phyloP scores from a whole-genome alignment of 1,140 invertebrate genomes.

The Pseudomyrmex flavicornis region DNA sequence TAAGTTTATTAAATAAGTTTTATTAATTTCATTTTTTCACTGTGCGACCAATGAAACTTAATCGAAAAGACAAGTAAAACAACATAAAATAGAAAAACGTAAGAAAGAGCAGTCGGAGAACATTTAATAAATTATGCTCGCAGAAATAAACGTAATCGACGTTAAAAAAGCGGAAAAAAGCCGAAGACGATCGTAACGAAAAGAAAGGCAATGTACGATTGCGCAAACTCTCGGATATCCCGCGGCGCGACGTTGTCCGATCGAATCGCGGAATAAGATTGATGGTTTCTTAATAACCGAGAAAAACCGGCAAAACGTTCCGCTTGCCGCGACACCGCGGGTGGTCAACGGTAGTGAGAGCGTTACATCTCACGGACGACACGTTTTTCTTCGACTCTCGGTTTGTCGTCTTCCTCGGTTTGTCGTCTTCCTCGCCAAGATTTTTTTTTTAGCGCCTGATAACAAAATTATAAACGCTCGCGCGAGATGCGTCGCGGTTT shows the following conservation, averaged over 20 bases:
- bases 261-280: conserved; percentile 79
- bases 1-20: not conserved
- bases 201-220: conserved; percentile 58
- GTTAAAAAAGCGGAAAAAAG: conserved; percentile 50
- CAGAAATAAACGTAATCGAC: not conserved
- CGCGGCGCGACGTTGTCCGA: conserved; percentile 68
- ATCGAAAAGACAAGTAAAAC: not conserved
- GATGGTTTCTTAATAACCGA: conserved; percentile 84
- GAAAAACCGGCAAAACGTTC: conserved; percentile 83
- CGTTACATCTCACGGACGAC: conserved; percentile 70
- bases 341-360: conserved; percentile 73
- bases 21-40: not conserved
- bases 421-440: conserved; percentile 13
- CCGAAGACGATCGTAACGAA: conserved; percentile 22
- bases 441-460: conserved; percentile 6
- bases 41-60: not conserved
- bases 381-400: conserved; percentile 74
- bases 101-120: not conserved
- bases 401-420: conserved; percentile 34
- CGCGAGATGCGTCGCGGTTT: not conserved
- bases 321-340: conserved; percentile 74
- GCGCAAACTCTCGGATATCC: conserved; percentile 66
- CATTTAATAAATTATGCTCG: conserved; percentile 22
- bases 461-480: conserved; percentile 6
- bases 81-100: not conserved